These are phyloP conservation scores for Macropus fuliginosus DNA, from an alignment of 2,797 vertebrate species.

Conservation along the genomic window DNA sequence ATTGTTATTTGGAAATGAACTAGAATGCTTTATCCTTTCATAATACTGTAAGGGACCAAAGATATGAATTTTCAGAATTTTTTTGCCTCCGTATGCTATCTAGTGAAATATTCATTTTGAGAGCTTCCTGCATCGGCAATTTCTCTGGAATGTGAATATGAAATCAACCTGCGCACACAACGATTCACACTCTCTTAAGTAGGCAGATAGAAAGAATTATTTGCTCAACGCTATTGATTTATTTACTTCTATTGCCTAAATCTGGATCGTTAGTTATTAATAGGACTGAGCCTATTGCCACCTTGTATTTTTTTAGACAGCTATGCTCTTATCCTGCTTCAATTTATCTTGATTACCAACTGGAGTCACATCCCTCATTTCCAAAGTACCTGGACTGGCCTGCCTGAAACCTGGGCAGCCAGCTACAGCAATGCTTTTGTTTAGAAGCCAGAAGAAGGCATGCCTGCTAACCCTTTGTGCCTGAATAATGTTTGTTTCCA, in stretches of 20 bases:
- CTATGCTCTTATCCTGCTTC: conserved; percentile 52
- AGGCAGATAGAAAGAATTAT: neutral
- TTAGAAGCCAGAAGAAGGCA: conserved; percentile 67
- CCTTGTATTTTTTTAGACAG: conserved; percentile 28
- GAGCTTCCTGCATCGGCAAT: conserved; percentile 3
- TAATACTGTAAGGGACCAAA: conserved; percentile 31
- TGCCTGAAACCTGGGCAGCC: conserved; percentile 28
- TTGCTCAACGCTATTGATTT: conserved; percentile 62
- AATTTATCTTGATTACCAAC: conserved; percentile 68
- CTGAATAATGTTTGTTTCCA: conserved; percentile 72
- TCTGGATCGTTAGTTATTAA: conserved; percentile 64
- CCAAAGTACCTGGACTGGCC: conserved; percentile 59
- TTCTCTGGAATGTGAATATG: conserved; percentile 53
- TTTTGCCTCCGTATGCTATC: conserved; percentile 33
- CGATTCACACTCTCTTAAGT: conserved; percentile 37
- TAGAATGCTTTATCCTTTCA: conserved; percentile 45
- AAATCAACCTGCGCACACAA: conserved; percentile 23
- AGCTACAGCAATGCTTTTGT: conserved; percentile 70
- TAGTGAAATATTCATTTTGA: conserved; percentile 26
- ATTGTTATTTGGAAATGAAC: conserved; percentile 63
- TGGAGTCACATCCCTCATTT: conserved; percentile 52
- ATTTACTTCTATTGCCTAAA: conserved; percentile 37
- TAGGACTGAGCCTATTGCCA: conserved; percentile 15
- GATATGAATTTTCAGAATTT: neutral
- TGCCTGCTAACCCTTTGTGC: conserved; percentile 62